A percentile compares a stretch with the other conserved stretches of the same genome.
phyloP scores from a whole-genome alignment of 2,113 vertebrate species.

The Dendrocopos noguchii region DNA sequence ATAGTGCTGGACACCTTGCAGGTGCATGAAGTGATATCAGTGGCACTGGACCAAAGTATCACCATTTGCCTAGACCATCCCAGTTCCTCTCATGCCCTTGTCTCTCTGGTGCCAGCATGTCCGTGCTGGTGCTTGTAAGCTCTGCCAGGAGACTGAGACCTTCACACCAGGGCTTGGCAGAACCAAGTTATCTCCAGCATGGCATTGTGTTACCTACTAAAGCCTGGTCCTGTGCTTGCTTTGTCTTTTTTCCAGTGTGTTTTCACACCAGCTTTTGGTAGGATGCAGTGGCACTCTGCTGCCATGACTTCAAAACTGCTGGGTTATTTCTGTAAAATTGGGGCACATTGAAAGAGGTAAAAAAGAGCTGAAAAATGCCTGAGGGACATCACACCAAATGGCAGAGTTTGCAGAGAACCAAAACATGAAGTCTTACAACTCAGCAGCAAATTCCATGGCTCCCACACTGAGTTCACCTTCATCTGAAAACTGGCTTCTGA shows the following conservation, averaged over 20 bases:
- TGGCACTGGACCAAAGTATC: neutral
- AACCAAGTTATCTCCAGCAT: neutral
- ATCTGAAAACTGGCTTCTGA: neutral
- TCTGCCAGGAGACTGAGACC: neutral
- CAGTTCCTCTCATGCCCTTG: neutral
- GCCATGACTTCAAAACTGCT: rapidly evolving
- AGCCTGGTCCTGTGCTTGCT: neutral
- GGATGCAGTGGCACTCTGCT: neutral
- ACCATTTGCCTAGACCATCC: neutral
- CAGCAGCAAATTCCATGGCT: neutral
- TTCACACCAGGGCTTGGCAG: neutral
- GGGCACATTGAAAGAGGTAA: neutral
- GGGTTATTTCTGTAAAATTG: neutral
- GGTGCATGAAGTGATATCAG: too few relatives aligned
- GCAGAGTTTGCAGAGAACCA: neutral
- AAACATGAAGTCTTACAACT: neutral
- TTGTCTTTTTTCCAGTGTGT: neutral
- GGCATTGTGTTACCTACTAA: neutral
- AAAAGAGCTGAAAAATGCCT: neutral
- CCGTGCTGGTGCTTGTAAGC: neutral
- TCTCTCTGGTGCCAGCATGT: neutral
- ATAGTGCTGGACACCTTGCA: too few relatives aligned
- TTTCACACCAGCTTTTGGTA: neutral
- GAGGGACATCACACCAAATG: neutral
- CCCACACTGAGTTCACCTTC: neutral